Percentiles rank a stretch among this genome's conserved stretches.
Evolutionary conservation across 1,140 invertebrate genomes (phyloP).

Genomic region (Drosophila aff.): DNA sequence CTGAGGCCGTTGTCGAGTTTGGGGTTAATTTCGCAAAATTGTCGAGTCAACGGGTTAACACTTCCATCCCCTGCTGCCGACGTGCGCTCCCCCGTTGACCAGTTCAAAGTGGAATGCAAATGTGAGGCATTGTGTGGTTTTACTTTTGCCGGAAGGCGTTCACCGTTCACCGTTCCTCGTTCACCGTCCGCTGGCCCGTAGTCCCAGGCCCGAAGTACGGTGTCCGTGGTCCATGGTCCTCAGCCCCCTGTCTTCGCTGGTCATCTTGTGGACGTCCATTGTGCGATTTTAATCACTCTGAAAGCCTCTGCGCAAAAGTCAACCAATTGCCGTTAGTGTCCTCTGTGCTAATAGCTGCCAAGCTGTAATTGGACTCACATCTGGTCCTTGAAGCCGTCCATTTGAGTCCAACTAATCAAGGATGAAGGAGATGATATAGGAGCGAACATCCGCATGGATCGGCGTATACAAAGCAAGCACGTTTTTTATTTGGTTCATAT

Average conservation of each 20-base stretch:
- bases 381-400: constrained; percentile 2
- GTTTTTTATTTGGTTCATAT: background rate
- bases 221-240: constrained; percentile 4
- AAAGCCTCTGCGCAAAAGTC: constrained; percentile 67
- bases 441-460: background rate
- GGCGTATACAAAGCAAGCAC: background rate
- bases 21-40: constrained; percentile 83
- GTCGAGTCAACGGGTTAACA: constrained; percentile 76
- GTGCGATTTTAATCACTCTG: constrained; percentile 77
- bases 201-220: constrained; percentile 1
- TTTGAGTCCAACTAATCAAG: background rate
- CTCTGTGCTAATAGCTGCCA: constrained; percentile 53
- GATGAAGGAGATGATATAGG: background rate
- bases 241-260: constrained; percentile 25
- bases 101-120: constrained; percentile 78
- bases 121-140: constrained; percentile 79
- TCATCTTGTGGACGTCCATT: constrained; percentile 68
- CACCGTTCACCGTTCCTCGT: constrained; percentile 27
- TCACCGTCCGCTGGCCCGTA: constrained; percentile 14
- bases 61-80: background rate
- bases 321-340: constrained; percentile 62
- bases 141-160: constrained; percentile 71
- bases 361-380: constrained; percentile 27
- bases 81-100: constrained; percentile 47
- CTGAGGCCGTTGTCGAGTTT: constrained; percentile 71